These are phyloP conservation scores for Embidobia sp. DNA, from an alignment of 2,888 invertebrate species.

Conservation along the genomic window DNA sequence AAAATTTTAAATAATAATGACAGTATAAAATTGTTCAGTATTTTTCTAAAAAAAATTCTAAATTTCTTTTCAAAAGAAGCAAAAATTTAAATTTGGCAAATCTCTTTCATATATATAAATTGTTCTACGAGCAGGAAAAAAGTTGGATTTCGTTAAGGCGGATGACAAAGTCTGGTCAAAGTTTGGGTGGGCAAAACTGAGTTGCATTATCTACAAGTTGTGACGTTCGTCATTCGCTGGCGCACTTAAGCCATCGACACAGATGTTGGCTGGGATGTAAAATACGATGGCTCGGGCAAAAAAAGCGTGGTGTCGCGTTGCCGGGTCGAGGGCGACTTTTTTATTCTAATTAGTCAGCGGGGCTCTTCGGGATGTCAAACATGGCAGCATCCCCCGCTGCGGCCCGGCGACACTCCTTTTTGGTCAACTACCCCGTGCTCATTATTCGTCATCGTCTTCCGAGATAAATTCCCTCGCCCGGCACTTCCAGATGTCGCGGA, in stretches of 20 bases:
- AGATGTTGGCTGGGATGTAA: slow-evolving; percentile 42
- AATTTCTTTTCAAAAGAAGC: no score
- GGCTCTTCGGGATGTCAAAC: slow-evolving; percentile 79
- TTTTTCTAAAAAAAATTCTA: no score
- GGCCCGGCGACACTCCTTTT: slow-evolving; percentile 62
- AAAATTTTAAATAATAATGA: no score
- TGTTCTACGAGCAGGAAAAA: no score
- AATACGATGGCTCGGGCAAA: slow-evolving; percentile 25
- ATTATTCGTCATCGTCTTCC: slow-evolving; percentile 68
- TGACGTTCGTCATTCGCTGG: no score
- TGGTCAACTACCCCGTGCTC: slow-evolving; percentile 55
- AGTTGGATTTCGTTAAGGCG: no score
- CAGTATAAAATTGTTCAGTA: no score
- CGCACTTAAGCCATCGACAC: slow-evolving; percentile 49
- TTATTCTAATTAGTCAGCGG: slow-evolving; percentile 80
- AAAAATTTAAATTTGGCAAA: no score
- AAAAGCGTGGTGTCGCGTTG: slow-evolving; percentile 39
- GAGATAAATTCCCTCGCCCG: slow-evolving; percentile 67
- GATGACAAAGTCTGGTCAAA: no score
- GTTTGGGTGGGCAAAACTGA: no score
- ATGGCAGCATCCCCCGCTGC: slow-evolving; percentile 75
- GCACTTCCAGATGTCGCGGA: slow-evolving; percentile 63
- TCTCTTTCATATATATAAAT: no score
- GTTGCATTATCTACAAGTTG: no score
- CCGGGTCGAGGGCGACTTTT: slow-evolving; percentile 72